Base-by-base conservation (phyloP, 1,140 invertebrate species). In the Carposina sasakii region DNA sequence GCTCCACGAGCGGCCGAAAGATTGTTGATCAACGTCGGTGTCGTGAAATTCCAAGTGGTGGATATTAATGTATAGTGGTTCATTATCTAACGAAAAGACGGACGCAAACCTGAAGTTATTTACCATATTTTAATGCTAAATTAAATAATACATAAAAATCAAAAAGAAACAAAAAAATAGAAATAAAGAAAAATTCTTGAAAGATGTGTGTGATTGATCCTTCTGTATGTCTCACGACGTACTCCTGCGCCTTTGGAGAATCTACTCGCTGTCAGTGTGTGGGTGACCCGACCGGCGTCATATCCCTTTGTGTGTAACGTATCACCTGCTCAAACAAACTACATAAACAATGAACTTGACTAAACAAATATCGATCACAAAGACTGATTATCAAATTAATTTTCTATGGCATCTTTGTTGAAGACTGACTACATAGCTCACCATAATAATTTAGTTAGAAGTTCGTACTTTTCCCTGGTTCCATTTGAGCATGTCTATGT, bases 131-230 rank as follows among this genome's bases (percentile, higher is more conserved):
- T 76, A 73, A 70, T 67, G 70, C 73, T 76, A 81, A 81, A 78
- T 75, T 77, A 72, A 78, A 68, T 60, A 60, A 70, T 72, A 76
- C 69, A 74, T 76, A 67, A 51, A 69, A 70, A 73, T 64, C 65
- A 60, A 69, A 54, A 60, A 60, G 63, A 61, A 60, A 57, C 60
- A 77, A 82, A 75, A 77, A 83, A 78, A 79, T 68, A 68, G 67
- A 74, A 81, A 83, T 78, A 78, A 81, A 83, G 48, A 56, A 71
- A 69, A 81, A 76, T 74, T 77, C 65, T 83, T 75, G 66, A 81
- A 76, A 76, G 73, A 73, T 68, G 65, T 81, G 79, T 81, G 75
- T 83, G 69, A 81, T 81, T 82, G 74, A 71, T 70, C 72, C 65
- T 73, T 63, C 55, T 52, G 50, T n/a, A 42, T 19, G 55, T 51